Evolutionary conservation across 2,888 invertebrate genomes (phyloP), one percentile per base, ranked within the genome.

Genomic region (Julus scanicus): DNA sequence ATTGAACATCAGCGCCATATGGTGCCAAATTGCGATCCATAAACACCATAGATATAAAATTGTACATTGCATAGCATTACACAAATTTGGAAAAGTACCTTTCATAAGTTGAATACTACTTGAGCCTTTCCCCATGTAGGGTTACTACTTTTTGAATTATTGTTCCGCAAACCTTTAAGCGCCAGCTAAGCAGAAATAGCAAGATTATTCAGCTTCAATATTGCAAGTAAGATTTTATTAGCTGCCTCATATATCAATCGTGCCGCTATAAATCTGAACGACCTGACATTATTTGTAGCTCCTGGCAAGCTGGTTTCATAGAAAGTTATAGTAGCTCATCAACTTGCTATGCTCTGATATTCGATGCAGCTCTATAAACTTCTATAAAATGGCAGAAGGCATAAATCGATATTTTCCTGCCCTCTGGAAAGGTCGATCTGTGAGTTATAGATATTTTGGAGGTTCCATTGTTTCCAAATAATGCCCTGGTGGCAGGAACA

Each of bases 221-320:
- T 57, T 57, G 57, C 57, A 57, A 57, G 57, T 57, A 57, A 57
- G 57, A 57, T 57, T 57, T 57, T 57, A 57, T 57, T 57, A 57
- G 57, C 57, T 57, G 57, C 57, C 57, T 57, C 57, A 17, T 57
- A 57, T 57, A 57, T 57, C 57, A 57, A 57, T 57, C 57, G 57
- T 57, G 17, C 57, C 15, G 57, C 57, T 17, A 57, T 57, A 57
- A 57, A 57, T 57, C 57, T 57, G 57, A 4, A 17, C 57, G 15
- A 15, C 17, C 57, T 57, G 57, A 15, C 57, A 57, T 57, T 57
- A 57, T 17, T 57, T 57, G 57, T 57, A 17, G 57, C 57, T 17
- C 57, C 17, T 57, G 57, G 57, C 57, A 57, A 57, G 57, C 57
- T 57, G 57, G 15, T 57, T 57, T 17, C 4, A 17, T 17, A 13